phyloP scores from a whole-genome alignment of 2,797 vertebrate species.

The Liasis olivaceus region DNA sequence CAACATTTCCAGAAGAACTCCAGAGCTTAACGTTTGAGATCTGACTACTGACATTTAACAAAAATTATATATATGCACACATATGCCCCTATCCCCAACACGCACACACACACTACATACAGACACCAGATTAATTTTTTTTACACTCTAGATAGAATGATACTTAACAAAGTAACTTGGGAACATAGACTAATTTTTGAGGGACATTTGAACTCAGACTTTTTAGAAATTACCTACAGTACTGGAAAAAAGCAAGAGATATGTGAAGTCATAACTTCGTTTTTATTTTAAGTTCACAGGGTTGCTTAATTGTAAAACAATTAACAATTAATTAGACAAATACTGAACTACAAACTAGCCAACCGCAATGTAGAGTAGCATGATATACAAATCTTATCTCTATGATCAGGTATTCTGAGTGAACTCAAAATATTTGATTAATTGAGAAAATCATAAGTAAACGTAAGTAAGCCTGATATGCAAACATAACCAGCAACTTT shows the following conservation, averaged over 20 bases:
- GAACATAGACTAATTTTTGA: not conserved
- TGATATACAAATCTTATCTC: not conserved
- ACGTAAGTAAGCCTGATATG: not conserved
- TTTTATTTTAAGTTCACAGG: not conserved
- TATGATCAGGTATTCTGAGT: not conserved
- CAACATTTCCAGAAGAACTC: not conserved
- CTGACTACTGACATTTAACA: not conserved
- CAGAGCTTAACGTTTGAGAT: not conserved
- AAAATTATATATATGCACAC: not conserved
- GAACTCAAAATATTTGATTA: not conserved
- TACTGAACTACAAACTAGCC: not conserved
- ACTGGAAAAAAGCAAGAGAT: not conserved
- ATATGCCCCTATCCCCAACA: not conserved
- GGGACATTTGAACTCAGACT: not conserved
- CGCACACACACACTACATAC: not conserved
- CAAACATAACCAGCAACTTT: not conserved
- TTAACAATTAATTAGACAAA: not conserved
- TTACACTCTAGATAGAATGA: not conserved
- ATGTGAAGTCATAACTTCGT: not conserved
- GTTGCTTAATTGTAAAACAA: not conserved
- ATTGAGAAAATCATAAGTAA: not conserved
- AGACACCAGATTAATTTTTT: not conserved
- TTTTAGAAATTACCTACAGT: not conserved
- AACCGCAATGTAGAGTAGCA: not conserved
- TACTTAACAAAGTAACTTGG: not conserved